Evolutionary conservation across 2,113 vertebrate genomes (phyloP).

Genomic region (Onychorhynchus coronatus): DNA sequence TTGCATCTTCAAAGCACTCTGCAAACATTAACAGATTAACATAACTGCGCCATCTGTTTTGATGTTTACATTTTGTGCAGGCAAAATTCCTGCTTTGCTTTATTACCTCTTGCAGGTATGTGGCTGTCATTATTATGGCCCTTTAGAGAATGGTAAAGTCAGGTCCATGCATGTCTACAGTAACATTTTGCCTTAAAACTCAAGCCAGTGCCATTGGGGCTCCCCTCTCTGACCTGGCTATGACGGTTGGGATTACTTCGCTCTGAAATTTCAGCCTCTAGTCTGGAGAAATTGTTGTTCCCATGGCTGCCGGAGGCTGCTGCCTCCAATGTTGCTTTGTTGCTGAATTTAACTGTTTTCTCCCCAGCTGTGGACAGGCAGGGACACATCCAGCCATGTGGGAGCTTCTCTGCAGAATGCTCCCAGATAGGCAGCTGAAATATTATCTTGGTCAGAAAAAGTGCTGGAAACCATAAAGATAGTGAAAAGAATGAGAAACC

Average conservation of each 20-base stretch:
- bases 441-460: background rate
- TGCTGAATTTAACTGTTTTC: background rate
- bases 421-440: background rate
- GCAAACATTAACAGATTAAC: constrained; percentile 53
- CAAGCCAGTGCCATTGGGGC: background rate
- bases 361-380: background rate
- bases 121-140: constrained; percentile 51
- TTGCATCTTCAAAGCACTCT: constrained; percentile 51
- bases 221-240: background rate
- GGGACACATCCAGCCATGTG: background rate
- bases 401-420: background rate
- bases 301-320: background rate
- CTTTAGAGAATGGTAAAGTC: constrained; percentile 27
- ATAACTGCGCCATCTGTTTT: constrained; percentile 65
- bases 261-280: constrained; percentile 28
- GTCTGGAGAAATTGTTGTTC: constrained; percentile 16
- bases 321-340: constrained; percentile 7
- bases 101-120: constrained; percentile 54
- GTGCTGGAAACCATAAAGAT: background rate
- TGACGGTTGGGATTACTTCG: background rate
- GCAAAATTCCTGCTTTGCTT: constrained; percentile 52
- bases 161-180: background rate
- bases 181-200: constrained; percentile 45
- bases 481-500: background rate
- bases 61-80: constrained; percentile 59